Percentiles rank a stretch among this genome's conserved stretches.
Conservation (phyloP, 2,888 invertebrate genomes). For the Nemapogon koenigi region DNA sequence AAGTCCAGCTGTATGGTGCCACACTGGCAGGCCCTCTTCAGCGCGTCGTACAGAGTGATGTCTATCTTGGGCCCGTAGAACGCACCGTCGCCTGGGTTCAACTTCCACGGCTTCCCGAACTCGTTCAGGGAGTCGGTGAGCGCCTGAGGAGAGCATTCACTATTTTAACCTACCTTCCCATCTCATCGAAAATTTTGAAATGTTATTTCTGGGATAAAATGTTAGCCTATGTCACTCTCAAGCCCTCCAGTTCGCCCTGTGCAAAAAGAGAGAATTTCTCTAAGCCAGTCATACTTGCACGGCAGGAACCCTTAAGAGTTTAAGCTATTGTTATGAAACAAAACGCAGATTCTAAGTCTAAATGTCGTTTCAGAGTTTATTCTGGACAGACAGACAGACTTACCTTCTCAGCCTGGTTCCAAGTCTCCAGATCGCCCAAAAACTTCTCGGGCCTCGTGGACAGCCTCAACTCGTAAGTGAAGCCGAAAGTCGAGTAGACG, state of each 20-base stretch:
- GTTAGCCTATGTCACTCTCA: background rate
- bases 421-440: conserved; percentile 86
- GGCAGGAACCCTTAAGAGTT: too few relatives aligned
- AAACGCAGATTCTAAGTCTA: too few relatives aligned
- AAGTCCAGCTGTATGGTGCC: conserved; percentile 99
- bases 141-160: conserved; percentile 55
- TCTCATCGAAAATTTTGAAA: background rate
- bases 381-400: too few relatives aligned
- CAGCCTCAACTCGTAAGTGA: conserved; percentile 89
- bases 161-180: background rate
- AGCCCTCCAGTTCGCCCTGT: too few relatives aligned
- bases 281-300: too few relatives aligned
- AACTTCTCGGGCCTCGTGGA: conserved; percentile 96
- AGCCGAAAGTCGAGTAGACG: conserved; percentile 92
- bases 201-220: background rate
- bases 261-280: too few relatives aligned
- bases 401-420: conserved; percentile 91
- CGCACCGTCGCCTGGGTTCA: conserved; percentile 96
- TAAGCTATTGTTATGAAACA: too few relatives aligned
- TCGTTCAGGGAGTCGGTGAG: conserved; percentile 83
- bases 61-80: conserved; percentile 99
- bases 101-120: conserved; percentile 87
- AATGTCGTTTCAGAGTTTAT: too few relatives aligned
- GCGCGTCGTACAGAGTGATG: conserved; percentile 94
- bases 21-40: conserved; percentile 90